Percentiles rank a stretch among this genome's conserved stretches.
phyloP scores from a whole-genome alignment of 1,140 invertebrate species.

The Lepidurus apus region DNA sequence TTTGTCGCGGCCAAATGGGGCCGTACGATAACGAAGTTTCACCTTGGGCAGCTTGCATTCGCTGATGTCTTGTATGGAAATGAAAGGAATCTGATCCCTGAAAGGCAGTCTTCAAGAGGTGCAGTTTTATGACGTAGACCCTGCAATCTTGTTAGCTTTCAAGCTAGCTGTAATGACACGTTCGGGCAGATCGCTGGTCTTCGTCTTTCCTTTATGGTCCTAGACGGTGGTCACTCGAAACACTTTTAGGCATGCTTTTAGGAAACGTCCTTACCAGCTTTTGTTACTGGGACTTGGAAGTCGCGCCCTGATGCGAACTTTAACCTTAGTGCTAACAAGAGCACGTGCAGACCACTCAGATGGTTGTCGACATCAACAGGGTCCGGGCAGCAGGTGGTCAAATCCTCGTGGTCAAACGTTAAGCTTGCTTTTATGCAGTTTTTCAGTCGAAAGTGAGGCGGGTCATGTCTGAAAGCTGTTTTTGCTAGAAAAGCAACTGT shows the following conservation, averaged over 20 bases:
- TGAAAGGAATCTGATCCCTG: not conserved
- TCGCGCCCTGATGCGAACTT: constrained; percentile 1
- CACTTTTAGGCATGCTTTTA: not conserved
- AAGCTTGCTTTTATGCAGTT: constrained; percentile 18
- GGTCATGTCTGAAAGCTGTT: not conserved
- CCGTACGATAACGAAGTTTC: too few relatives aligned
- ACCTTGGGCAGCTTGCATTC: too few relatives aligned
- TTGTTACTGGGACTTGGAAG: not conserved
- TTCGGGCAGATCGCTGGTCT: not conserved
- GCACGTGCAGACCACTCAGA: not conserved
- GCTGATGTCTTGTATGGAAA: not conserved
- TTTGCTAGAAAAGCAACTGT: not conserved
- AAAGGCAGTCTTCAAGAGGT: not conserved
- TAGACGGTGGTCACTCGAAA: not conserved
- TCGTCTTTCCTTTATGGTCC: not conserved
- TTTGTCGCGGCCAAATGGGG: too few relatives aligned
- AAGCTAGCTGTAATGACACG: constrained; percentile 15
- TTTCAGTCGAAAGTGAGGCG: constrained; percentile 8
- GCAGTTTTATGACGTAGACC: not conserved
- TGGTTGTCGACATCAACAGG: constrained; percentile 17
- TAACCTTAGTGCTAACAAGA: constrained; percentile 12
- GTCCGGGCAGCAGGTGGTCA: not conserved
- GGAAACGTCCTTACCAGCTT: not conserved
- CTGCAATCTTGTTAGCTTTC: constrained; percentile 13
- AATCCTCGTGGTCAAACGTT: not conserved